These are phyloP conservation scores for Poecilus cupreus DNA, from an alignment of 2,888 invertebrate species.

Conservation along the genomic window DNA sequence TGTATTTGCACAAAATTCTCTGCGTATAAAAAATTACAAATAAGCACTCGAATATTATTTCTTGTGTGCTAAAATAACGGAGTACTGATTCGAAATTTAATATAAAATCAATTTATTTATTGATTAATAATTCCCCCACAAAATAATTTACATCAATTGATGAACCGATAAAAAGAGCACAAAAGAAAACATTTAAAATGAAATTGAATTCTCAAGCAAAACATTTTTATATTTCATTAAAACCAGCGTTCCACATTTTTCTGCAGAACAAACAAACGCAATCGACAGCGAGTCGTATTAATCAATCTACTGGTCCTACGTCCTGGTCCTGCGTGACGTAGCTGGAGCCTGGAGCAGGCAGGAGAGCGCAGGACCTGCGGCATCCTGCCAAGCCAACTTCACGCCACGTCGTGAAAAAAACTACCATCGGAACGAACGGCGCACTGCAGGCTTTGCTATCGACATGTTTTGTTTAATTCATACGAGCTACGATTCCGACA, in stretches of 20 bases:
- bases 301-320: background rate
- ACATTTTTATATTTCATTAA: constrained; percentile 7
- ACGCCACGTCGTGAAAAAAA: background rate
- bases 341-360: background rate
- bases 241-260: background rate
- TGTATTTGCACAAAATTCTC: no score
- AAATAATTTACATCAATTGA: no score
- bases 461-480: background rate
- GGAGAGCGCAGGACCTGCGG: background rate
- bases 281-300: constrained; percentile 11
- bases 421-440: background rate
- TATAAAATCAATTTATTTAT: no score
- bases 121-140: no score
- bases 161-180: background rate
- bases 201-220: background rate
- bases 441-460: background rate
- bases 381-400: background rate
- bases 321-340: background rate
- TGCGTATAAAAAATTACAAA: no score
- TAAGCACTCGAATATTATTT: no score
- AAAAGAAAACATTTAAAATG: background rate
- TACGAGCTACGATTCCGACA: background rate
- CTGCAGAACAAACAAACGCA: constrained; percentile 8
- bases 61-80: no score
- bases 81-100: no score